These are phyloP conservation scores for Drosophila ananassae DNA, from an alignment of 1,140 invertebrate genomes.

Conservation along the genomic window DNA sequence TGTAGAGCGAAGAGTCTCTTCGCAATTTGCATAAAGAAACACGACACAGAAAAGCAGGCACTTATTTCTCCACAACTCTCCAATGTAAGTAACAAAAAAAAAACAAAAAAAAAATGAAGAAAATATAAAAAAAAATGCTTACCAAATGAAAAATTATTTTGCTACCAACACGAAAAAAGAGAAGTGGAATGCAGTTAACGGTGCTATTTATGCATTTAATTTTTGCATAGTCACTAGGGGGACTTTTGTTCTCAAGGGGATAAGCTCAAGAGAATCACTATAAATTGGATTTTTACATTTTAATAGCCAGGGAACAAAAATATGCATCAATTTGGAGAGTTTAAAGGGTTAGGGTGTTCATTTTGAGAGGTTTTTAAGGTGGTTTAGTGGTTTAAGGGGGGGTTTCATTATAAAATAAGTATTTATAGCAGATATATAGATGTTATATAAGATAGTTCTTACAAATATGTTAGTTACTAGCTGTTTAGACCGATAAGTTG, in stretches of 20 bases:
- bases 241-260: background rate
- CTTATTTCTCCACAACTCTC: slow-evolving; percentile 3
- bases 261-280: background rate
- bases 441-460: background rate
- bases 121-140: slow-evolving; percentile 18
- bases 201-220: slow-evolving; percentile 2
- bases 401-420: background rate
- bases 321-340: no score
- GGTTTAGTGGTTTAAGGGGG: no score
- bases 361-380: no score
- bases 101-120: background rate
- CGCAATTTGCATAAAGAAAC: slow-evolving; percentile 54
- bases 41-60: slow-evolving; percentile 34
- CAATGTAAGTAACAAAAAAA: slow-evolving; percentile 59
- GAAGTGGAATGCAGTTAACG: slow-evolving; percentile 14
- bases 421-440: background rate
- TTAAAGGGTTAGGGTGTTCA: no score
- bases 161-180: slow-evolving; percentile 54
- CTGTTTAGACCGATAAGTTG: no score
- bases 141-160: slow-evolving; percentile 59
- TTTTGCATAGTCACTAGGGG: background rate
- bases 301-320: background rate
- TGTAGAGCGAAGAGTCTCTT: slow-evolving; percentile 26
- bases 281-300: background rate
- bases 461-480: no score